Conservation (phyloP, 2,113 vertebrate species). For the Synchiropus splendidus region DNA sequence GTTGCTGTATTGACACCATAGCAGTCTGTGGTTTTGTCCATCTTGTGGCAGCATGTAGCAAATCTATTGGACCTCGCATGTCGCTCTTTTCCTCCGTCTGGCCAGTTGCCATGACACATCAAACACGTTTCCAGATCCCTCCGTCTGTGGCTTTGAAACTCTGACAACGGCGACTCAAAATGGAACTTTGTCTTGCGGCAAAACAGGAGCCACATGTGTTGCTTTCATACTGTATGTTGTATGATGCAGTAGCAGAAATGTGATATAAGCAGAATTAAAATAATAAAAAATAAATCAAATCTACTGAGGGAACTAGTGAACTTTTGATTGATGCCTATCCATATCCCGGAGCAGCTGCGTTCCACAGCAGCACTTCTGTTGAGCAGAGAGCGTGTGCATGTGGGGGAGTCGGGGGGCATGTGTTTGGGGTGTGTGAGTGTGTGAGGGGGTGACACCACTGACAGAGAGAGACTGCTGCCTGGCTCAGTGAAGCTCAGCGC, state of each 20-base stretch:
- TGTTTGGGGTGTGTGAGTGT: neutral
- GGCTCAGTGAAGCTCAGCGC: constrained; percentile 34
- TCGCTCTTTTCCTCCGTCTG: constrained; percentile 31
- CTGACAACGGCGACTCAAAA: constrained; percentile 1
- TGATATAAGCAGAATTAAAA: constrained; percentile 10
- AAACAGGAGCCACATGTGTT: constrained; percentile 1
- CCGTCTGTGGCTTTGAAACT: neutral
- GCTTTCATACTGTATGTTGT: constrained; percentile 1
- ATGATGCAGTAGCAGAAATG: constrained; percentile 25
- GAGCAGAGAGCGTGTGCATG: neutral
- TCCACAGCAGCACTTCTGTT: constrained; percentile 18
- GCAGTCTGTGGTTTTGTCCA: no score
- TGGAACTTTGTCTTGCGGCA: constrained; percentile 21
- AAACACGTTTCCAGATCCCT: constrained; percentile 9
- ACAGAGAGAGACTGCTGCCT: constrained; percentile 29
- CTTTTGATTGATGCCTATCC: constrained; percentile 38
- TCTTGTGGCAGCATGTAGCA: constrained; percentile 26
- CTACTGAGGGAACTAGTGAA: constrained; percentile 20
- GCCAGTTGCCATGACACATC: constrained; percentile 39
- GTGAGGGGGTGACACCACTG: constrained; percentile 1
- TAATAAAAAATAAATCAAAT: constrained; percentile 32
- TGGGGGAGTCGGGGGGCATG: neutral
- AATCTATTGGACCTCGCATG: constrained; percentile 36
- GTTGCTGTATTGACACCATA: constrained; percentile 29
- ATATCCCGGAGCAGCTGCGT: constrained; percentile 16